phyloP scores from a whole-genome alignment of 2,888 invertebrate species.

The Eucriotettix oculatus region DNA sequence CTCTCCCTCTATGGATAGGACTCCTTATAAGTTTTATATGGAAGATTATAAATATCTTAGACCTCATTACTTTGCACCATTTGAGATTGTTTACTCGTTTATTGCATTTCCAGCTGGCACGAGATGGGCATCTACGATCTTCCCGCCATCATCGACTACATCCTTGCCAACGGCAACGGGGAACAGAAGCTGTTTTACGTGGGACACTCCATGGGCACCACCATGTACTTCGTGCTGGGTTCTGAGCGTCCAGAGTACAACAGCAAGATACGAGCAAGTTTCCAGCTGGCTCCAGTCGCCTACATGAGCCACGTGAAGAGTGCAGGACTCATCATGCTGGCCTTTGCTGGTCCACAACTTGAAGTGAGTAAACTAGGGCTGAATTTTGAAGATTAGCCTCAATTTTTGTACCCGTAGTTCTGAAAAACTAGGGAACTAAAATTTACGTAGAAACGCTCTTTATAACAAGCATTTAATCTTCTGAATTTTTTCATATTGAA shows the following conservation, averaged over 20 bases:
- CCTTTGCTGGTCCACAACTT: background rate
- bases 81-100: no score
- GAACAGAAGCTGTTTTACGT: background rate
- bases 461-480: no score
- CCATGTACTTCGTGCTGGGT: background rate
- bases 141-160: conserved; percentile 2
- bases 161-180: background rate
- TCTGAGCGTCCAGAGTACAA: background rate
- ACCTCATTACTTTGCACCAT: no score
- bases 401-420: no score
- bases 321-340: background rate
- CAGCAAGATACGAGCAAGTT: background rate
- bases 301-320: background rate
- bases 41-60: no score
- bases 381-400: no score
- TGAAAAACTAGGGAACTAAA: no score
- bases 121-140: conserved; percentile 3
- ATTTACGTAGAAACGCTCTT: no score
- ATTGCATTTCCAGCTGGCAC: background rate
- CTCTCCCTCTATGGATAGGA: no score
- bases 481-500: no score
- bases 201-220: background rate
- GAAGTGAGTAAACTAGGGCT: background rate
- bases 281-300: background rate
- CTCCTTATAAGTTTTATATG: no score